Evolutionary conservation across 2,888 invertebrate genomes (phyloP), one percentile per base, ranked within the genome.

Genomic region (Branchipolynoe longqiensis): DNA sequence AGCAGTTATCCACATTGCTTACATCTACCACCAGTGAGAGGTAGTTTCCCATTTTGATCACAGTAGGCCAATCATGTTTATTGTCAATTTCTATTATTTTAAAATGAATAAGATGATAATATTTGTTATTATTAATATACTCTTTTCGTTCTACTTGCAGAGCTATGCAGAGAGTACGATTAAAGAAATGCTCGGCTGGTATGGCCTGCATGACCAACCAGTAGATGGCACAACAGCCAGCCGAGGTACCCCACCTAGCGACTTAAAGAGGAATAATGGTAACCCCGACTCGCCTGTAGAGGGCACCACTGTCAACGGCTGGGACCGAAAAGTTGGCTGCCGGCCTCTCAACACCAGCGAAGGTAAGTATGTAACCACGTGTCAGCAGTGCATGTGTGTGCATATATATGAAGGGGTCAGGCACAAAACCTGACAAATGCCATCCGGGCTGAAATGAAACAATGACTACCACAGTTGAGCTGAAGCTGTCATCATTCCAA

Each of bases 171-270:
- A 87, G 83, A 85, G 87, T 64, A 86, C 88, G 58, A 73, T 88
- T 31, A 84, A 85, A 54, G 87, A 88, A 73, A 87, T 88, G 69
- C 87, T 88, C 25, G 86, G 88, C 25, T 88, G 88, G 88, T 88
- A 88, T 82, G 88, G 88, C 28, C 84, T 88, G 48, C 87, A 86
- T 4, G 87, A 87, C 31, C 54, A 64, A 56, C 48, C 40, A 41
- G 73, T 48, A 54, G 56, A 48, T 56, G 58, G 58, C 38, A 22
- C 82, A 22, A 22, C 58, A 22, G 38, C 25, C 14, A 38, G 38
- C 28, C n/a, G n/a, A n/a, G 58, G 33, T 18, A 38, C 56, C 25
- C 56, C 54, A 58, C 18, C 82, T 58, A 25, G 38, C 31, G 69
- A 69, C 36, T 38, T 38, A 1, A 31, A 62, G 31, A 69, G 69